Evolutionary conservation across 2,797 vertebrate species (phyloP), one percentile per base, ranked within the genome.

Genomic region (Crocodylus rhombifer): DNA sequence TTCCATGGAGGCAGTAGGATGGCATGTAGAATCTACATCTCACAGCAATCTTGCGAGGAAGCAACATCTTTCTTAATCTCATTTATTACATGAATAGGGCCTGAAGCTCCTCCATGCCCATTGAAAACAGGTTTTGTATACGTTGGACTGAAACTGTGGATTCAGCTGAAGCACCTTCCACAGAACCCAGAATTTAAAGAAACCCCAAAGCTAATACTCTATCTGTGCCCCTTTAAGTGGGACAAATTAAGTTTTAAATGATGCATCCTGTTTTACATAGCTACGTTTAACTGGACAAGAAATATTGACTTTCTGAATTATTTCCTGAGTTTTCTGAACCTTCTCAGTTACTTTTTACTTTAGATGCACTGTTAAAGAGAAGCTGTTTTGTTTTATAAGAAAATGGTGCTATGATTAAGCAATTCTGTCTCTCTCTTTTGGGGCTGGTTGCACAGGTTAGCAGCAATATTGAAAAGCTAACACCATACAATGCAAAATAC

Each of bases 401-500:
- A 71, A 64, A 78, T n/a, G 1, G 33, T 14, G 74, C 6, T 2
- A 57, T 6, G 16, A 63, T 51, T 10, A 82, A 75, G 81, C 83
- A n/a, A 1, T 88, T 77, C 26, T 42, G 42, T 36, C 90, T 88
- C 13, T 23, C n/a, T n/a, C n/a, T 30, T 65, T 18, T 67, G 36
- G 23, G 36, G 36, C 8, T 14, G 23, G 69, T 23, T 73, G 15
- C 42, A 51, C 23, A 73, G 51, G 23, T 26, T 42, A 71, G 36
- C 12, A 13, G 42, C 42, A 51, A 51, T 51, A 10, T 51, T 51
- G 42, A 95, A 92, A 96, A 92, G 88, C 95, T 90, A 87, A 82
- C 93, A 93, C 82, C 63, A 73, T 57, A 84, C 86, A 91, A 77
- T 80, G 78, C 55, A 80, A 77, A 95, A 87, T 82, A 92, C 73